Conservation (phyloP, 2,797 vertebrate genomes). For the Pseudopleuronectes americanus region DNA sequence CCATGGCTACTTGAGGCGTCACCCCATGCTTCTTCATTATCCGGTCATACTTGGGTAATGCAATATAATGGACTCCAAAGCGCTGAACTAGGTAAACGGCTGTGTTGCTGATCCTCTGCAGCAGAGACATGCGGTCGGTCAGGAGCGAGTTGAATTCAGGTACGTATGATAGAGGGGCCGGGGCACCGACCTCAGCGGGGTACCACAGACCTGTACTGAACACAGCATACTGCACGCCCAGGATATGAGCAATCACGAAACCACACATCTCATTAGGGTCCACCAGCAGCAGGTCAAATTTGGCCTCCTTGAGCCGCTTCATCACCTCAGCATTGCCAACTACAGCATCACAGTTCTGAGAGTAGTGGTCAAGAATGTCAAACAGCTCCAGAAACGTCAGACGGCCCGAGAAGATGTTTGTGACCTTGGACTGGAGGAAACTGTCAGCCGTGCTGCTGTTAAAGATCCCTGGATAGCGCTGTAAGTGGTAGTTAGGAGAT, state of each 20-base stretch:
- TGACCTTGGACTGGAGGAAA: constrained; percentile 97
- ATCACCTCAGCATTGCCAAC: constrained; percentile 91
- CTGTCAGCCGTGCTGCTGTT: constrained; percentile 94
- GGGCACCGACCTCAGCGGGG: constrained; percentile 96
- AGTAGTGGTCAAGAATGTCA: constrained; percentile 97
- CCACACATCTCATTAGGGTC: constrained; percentile 99
- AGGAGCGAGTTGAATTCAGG: constrained; percentile 98
- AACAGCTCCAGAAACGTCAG: constrained; percentile 94
- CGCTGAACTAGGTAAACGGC: constrained; percentile 93
- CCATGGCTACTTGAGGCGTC: constrained; percentile 90
- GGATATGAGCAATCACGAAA: constrained; percentile 95
- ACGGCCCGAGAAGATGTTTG: constrained; percentile 96
- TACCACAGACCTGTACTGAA: constrained; percentile 99
- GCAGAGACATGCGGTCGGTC: constrained; percentile 94
- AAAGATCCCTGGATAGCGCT: constrained; percentile 97
- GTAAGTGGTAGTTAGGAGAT: constrained; percentile 91
- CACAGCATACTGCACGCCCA: constrained; percentile 94
- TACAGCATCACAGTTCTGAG: constrained; percentile 95
- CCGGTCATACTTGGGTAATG: constrained; percentile 95
- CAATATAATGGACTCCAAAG: constrained; percentile 93
- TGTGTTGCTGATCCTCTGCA: constrained; percentile 93
- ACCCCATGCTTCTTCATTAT: constrained; percentile 94
- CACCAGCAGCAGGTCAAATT: constrained; percentile 95
- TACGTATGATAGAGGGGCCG: constrained; percentile 95
- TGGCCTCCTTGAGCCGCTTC: constrained; percentile 87